A percentile compares a stretch with the other conserved stretches of the same genome.
These are phyloP conservation scores for Carduelis carduelis DNA, from an alignment of 2,797 vertebrate genomes.

Conservation along the genomic window DNA sequence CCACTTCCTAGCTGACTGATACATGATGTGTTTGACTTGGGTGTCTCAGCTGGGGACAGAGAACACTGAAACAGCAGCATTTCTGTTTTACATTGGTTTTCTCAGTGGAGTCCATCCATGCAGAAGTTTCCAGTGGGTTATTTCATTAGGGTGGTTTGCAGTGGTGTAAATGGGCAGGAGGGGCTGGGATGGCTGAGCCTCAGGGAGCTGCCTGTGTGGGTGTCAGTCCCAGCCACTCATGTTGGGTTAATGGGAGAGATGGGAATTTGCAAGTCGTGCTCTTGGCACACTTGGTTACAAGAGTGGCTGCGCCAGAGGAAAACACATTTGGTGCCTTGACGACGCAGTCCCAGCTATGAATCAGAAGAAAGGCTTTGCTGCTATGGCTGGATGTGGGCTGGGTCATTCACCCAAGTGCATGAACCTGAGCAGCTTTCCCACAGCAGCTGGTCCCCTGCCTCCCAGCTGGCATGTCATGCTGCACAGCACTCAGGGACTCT, in stretches of 20 bases:
- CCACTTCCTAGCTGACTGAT: not conserved
- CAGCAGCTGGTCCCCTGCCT: not conserved
- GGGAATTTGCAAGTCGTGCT: conserved; percentile 35
- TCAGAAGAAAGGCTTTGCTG: not conserved
- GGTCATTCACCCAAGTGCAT: not conserved
- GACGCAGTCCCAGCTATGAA: not conserved
- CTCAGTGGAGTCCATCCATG: not conserved
- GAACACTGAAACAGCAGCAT: not conserved
- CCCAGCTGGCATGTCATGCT: fast-evolving
- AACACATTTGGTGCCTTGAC: not conserved
- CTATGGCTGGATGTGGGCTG: not conserved
- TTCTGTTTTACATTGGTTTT: not conserved
- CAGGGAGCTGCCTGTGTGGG: not conserved
- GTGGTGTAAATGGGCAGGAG: not conserved
- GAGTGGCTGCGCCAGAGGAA: not conserved
- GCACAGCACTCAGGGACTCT: fast-evolving
- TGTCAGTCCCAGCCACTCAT: not conserved
- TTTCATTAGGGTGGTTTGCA: not conserved
- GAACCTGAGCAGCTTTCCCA: not conserved
- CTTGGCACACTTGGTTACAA: conserved; percentile 5
- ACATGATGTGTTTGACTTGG: not conserved
- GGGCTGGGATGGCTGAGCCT: not conserved
- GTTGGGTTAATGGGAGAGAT: not conserved
- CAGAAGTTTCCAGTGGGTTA: not conserved
- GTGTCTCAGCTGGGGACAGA: not conserved